Evolutionary conservation across 1,140 invertebrate species (phyloP), one percentile per base, ranked within the genome.

Genomic region (Drosophila subobscura): DNA sequence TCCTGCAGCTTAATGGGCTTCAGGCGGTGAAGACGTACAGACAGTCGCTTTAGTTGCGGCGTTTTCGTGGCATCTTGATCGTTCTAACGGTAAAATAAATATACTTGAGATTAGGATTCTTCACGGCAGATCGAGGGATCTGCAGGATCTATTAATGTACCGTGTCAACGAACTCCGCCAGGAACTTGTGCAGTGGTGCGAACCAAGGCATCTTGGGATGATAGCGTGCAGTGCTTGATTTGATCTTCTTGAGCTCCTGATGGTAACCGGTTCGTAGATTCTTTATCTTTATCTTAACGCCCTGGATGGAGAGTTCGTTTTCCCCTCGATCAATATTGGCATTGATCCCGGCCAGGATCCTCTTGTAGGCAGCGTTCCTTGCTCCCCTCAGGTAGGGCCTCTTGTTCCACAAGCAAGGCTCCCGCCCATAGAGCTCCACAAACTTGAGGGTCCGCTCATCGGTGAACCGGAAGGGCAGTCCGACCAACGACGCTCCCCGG

Each of bases 401-500:
- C 41, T 77, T 64, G 37, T 76, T 83, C 83, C 83, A 86, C 0
- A 86, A 57, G 16, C 83, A 86, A 1, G 83, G 71, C 29, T 88
- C 83, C 1, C 71, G 54, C 0, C 84, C 45, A 12, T 78, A 88
- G 0, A 88, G 79, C 45, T 78, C 59, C 14, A 86, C 83, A 44
- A 86, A 86, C 50, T 64, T 60, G 0, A 88, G 6, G 3, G 65
- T 73, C 0, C 84, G 78, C 16, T 72, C 78, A 12, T 83, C 75
- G 14, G 65, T 83, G n/a, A 86, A 88, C 1, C 83, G 83, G 22
- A 78, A 86, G 12, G 83, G 59, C 7, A 75, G 16, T 1, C 2
- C 12, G 2, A 7, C 47, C 44, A 37, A 12, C 22, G 3, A 27
- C 3, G 50, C 52, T 49, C 6, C 8, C 25, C 7, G 10, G 6